phyloP scores from a whole-genome alignment of 2,888 invertebrate genomes.

The Luperina testacea region DNA sequence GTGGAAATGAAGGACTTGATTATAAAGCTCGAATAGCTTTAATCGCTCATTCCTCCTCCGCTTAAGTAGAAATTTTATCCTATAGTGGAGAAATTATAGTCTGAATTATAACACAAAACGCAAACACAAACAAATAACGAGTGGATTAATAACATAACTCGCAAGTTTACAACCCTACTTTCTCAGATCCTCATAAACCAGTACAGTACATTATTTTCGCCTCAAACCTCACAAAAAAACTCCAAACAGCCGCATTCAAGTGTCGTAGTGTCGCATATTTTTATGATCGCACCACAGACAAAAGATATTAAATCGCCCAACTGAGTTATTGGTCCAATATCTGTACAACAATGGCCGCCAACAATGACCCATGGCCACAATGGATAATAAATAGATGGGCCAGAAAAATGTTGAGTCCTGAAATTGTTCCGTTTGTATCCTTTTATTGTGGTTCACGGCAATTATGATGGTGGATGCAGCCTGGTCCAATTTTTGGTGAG shows the following conservation, averaged over 20 bases:
- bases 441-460: slow-evolving; percentile 58
- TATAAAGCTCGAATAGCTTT: background rate
- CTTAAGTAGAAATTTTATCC: background rate
- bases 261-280: slow-evolving; percentile 66
- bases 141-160: background rate
- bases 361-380: slow-evolving; percentile 76
- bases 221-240: slow-evolving; percentile 13
- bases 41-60: no score
- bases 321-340: slow-evolving; percentile 85
- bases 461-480: slow-evolving; percentile 47
- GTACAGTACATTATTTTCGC: slow-evolving; percentile 15
- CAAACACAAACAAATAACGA: background rate
- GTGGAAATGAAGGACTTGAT: background rate
- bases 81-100: background rate
- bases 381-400: slow-evolving; percentile 78
- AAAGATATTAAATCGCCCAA: slow-evolving; percentile 75
- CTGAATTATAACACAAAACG: background rate
- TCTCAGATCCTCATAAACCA: slow-evolving; percentile 18
- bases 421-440: slow-evolving; percentile 64
- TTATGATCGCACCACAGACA: slow-evolving; percentile 68
- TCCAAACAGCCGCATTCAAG: slow-evolving; percentile 41
- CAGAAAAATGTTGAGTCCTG: slow-evolving; percentile 61
- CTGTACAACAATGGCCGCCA: slow-evolving; percentile 77
- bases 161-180: background rate
- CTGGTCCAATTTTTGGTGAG: slow-evolving; percentile 23